Conservation (phyloP, 2,888 invertebrate species). For the Xestia xanthographa region DNA sequence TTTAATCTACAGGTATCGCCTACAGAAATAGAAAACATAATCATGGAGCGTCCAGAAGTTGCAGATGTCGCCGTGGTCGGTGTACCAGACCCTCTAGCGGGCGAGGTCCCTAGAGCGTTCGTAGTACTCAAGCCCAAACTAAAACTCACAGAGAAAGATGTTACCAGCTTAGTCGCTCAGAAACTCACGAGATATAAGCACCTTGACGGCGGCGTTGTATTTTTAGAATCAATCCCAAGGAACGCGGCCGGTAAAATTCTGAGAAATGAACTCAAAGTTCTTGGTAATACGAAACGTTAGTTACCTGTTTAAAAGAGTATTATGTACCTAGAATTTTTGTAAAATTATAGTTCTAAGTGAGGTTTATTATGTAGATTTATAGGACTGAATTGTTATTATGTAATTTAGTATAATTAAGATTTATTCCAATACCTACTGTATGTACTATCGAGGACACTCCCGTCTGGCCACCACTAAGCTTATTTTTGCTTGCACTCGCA, state of each 20-base stretch:
- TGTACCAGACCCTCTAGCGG: constrained; percentile 92
- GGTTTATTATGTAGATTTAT: constrained; percentile 62
- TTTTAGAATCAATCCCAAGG: constrained; percentile 93
- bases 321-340: constrained; percentile 67
- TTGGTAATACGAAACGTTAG: constrained; percentile 73
- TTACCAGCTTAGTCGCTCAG: constrained; percentile 90
- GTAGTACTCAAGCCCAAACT: constrained; percentile 91
- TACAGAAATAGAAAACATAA: constrained; percentile 95
- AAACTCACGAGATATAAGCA: constrained; percentile 94
- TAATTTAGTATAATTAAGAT: constrained; percentile 60
- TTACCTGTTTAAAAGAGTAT: constrained; percentile 47
- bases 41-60: constrained; percentile 93
- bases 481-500: too few species aligned
- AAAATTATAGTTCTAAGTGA: constrained; percentile 59
- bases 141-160: constrained; percentile 89
- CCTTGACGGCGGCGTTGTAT: constrained; percentile 92
- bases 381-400: constrained; percentile 62
- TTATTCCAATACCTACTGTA: constrained; percentile 59
- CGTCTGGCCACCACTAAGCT: too few species aligned
- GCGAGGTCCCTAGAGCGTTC: constrained; percentile 94
- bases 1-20: constrained; percentile 93
- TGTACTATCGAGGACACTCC: too few species aligned
- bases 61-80: constrained; percentile 95
- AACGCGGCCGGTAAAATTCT: constrained; percentile 94
- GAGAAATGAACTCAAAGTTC: constrained; percentile 92